Evolutionary conservation across 2,888 invertebrate species (phyloP).

Genomic region (Machimus rusticus): DNA sequence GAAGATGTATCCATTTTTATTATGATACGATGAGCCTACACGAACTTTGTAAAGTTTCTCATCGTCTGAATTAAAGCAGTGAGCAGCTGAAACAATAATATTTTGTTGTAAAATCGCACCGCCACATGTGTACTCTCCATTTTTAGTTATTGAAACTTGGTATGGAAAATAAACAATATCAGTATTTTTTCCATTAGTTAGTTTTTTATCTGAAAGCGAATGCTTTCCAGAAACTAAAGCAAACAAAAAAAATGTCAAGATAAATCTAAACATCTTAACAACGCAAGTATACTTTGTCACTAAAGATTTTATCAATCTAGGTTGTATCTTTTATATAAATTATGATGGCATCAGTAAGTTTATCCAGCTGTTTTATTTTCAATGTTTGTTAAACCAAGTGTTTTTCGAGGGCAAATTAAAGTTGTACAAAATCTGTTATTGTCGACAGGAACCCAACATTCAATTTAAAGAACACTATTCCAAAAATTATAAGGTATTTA

Average conservation of each 20-base stretch:
- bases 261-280: background rate
- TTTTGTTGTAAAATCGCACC: slow-evolving; percentile 65
- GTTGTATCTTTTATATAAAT: background rate
- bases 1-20: slow-evolving; percentile 1
- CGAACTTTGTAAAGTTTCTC: background rate
- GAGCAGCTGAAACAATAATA: slow-evolving; percentile 68
- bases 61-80: slow-evolving; percentile 61
- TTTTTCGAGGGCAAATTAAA: background rate
- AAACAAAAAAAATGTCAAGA: background rate
- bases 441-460: background rate
- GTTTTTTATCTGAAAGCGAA: slow-evolving; percentile 45
- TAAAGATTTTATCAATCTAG: background rate
- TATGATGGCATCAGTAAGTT: background rate
- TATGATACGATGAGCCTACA: background rate
- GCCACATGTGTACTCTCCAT: slow-evolving; percentile 66
- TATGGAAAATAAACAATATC: slow-evolving; percentile 53
- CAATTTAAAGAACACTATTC: background rate
- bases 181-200: slow-evolving; percentile 55
- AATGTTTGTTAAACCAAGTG: background rate
- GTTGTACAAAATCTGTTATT: background rate
- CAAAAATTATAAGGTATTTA: background rate
- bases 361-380: background rate
- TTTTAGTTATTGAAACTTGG: slow-evolving; percentile 55
- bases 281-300: background rate
- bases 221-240: background rate